phyloP scores from a whole-genome alignment of 1,140 invertebrate species.

The Branchinecta lindahli region DNA sequence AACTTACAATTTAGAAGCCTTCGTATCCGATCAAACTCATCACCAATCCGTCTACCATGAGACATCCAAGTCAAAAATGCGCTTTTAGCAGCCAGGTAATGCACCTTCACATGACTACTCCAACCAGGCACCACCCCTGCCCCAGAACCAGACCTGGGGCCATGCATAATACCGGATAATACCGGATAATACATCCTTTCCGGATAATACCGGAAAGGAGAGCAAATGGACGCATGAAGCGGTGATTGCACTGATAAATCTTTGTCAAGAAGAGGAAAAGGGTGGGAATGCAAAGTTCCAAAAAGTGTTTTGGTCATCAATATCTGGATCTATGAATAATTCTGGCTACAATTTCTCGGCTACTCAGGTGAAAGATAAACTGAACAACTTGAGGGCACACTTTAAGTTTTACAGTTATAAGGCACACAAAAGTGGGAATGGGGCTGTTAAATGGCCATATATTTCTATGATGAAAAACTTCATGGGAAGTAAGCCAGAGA shows the following conservation, averaged over 20 bases:
- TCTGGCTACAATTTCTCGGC: neutral
- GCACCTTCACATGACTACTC: no score
- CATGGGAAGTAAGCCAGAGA: constrained; percentile 4
- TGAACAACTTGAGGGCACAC: neutral
- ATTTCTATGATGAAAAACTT: neutral
- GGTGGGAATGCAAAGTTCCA: neutral
- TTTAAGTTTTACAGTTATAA: neutral
- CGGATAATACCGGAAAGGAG: no score
- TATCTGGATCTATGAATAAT: neutral
- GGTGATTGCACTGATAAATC: neutral
- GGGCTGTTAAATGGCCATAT: neutral
- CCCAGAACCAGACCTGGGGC: no score
- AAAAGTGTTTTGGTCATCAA: neutral
- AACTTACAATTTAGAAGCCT: no score
- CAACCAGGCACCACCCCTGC: no score
- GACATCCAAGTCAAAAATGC: no score
- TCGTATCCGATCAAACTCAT: no score
- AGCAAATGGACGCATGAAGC: no score
- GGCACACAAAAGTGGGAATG: neutral
- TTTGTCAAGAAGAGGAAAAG: constrained; percentile 1
- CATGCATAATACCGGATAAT: no score
- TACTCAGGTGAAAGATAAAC: neutral
- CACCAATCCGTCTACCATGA: no score
- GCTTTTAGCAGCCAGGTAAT: no score
- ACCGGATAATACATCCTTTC: no score